These are phyloP conservation scores for Vimba vimba DNA, from an alignment of 2,113 vertebrate species.

Conservation along the genomic window DNA sequence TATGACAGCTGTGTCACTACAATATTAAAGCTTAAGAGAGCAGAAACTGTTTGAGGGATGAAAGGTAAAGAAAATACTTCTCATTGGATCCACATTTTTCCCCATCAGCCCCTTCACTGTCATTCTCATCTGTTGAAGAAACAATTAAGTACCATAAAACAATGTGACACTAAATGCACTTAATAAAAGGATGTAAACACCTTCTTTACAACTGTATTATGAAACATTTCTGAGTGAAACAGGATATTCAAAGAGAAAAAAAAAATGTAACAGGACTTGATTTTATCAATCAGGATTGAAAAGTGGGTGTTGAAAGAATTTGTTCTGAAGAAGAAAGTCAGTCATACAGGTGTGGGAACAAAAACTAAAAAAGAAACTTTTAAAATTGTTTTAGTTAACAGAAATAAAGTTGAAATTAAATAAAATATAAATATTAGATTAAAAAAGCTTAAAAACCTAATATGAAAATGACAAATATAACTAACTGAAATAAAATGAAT, in stretches of 20 bases:
- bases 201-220: background rate
- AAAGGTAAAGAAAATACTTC: background rate
- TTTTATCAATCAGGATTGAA: background rate
- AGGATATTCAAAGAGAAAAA: background rate
- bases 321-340: background rate
- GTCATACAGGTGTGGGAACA: background rate
- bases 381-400: background rate
- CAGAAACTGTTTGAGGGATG: background rate
- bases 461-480: background rate
- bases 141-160: background rate
- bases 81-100: constrained; percentile 49
- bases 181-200: background rate
- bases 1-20: background rate
- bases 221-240: background rate
- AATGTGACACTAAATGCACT: background rate
- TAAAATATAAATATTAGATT: background rate
- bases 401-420: background rate
- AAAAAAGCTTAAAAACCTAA: background rate
- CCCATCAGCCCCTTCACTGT: constrained; percentile 49
- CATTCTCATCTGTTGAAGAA: constrained; percentile 49
- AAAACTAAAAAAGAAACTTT: background rate
- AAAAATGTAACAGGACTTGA: background rate
- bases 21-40: constrained; percentile 9
- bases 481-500: background rate
- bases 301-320: background rate